Evolutionary conservation across 1,140 invertebrate genomes (phyloP), one percentile per base, ranked within the genome.

Genomic region (Grapholita molesta): DNA sequence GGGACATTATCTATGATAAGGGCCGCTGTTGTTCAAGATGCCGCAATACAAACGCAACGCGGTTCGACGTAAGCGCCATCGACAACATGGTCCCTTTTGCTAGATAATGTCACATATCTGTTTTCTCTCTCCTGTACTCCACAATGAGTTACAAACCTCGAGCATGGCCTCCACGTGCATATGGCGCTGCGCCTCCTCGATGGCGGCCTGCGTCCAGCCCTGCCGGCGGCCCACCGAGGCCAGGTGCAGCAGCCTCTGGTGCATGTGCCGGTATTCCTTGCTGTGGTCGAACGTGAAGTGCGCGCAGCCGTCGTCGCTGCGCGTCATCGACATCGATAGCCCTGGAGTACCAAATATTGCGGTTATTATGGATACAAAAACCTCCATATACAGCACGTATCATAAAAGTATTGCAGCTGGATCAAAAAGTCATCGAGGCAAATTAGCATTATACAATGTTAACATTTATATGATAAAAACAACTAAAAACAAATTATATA

Each of bases 271-370:
- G 85, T 98, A 98, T 15, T 94, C 92, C 25, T 93, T 84, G 83
- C 93, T 96, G 77, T 98, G 97, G 72, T 97, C 96, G 86, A 95
- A 98, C 5, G 94, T 92, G 84, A 98, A 99, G 85, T 95, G 95
- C 42, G 93, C 93, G 57, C 89, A 42, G 74, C 68, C 74, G 66
- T 72, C 74, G 57, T 67, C 69, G 38, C 57, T 93, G 92, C 28
- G 95, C 92, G 96, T 95, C 95, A 77, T 92, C 93, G 64, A 96
- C 95, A 88, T 95, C 93, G 53, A 94, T 85, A 70, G 92, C 90
- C 12, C 97, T 94, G 80, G 96, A 89, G 89, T 95, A 95, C 9
- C 94, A 95, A 24, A 93, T 93, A 82, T 94, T 95, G 0, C 94
- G 77, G 69, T 94, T 92, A 57, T 92, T 9, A 48, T 0, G 7